Base-by-base conservation (phyloP, 2,888 invertebrate genomes). In the Ophioninae sp. region DNA sequence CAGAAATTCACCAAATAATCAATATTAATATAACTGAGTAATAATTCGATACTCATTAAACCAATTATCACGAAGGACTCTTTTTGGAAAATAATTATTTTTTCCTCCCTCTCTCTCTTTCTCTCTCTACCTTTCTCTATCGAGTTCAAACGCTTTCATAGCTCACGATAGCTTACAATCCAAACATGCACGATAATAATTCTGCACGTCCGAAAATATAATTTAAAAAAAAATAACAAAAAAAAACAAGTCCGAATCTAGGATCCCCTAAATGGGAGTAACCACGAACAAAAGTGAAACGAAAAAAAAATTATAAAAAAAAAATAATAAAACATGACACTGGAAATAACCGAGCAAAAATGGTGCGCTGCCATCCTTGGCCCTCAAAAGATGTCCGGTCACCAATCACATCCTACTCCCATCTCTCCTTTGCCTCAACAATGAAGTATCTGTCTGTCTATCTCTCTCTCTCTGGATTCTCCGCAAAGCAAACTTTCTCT, bases 161-260 rank as follows among this genome's bases (percentile, higher is more conserved):
- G 10, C 59, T 69, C 65, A 77, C 64, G 10, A 68, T 61, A 30
- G 44, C 10, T 63, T 77, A 44, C 73, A 5, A 59, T 37, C 39
- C 37, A 72, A 37, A 72, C n/a, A 71, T 75, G 23, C 59, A 67
- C 44, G 30, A 69, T 64, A 44, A 61, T 20, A 41, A 63, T 77
- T 63, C 39, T 77, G 81, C 71, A 83, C 64, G 79, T 73, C 71
- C 64, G 69, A 23, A 75, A 65, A 76, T 83, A 79, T 83, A 59
- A 84, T 79, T 74, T 44, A 75, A 59, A 84, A 67, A 86, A 59
- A n/a, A 59, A 59, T n/a, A 59, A 87, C 87, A 87, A 85, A 86
- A 88, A 87, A 88, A 87, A 85, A 86, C 88, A 89, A 88, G 91
- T 91, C 89, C 90, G 89, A 91, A 90, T 89, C 89, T 89, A 90